These are phyloP conservation scores for Phoenicopterus ruber DNA, from an alignment of 2,113 vertebrate species.

Conservation along the genomic window DNA sequence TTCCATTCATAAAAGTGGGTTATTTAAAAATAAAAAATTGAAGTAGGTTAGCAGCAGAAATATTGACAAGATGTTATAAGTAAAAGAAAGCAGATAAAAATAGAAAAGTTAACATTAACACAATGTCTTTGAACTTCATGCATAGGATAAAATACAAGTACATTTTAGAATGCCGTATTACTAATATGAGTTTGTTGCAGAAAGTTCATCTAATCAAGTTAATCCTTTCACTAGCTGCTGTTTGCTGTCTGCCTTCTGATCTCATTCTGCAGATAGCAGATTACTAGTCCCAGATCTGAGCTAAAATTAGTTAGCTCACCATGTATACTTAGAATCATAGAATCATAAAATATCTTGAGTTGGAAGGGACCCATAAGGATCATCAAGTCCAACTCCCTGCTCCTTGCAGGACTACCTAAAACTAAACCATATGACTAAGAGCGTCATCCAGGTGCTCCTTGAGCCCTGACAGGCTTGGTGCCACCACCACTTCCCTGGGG, in stretches of 20 bases:
- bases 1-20: not conserved
- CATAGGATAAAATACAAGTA: not conserved
- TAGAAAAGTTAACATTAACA: not conserved
- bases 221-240: not conserved
- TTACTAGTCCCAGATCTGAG: not conserved
- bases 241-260: not conserved
- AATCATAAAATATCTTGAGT: not conserved
- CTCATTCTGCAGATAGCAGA: not conserved
- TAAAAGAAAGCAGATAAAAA: not conserved
- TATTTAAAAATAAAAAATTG: not conserved
- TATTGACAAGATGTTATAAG: not conserved
- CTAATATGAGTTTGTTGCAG: not conserved
- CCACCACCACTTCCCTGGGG: rapidly evolving
- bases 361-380: not conserved
- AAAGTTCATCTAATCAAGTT: not conserved
- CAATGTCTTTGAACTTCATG: not conserved
- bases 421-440: not conserved
- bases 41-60: not conserved
- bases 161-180: not conserved
- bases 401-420: not conserved
- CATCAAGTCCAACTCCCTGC: not conserved
- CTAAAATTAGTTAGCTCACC: not conserved
- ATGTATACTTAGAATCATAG: not conserved
- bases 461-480: not conserved
- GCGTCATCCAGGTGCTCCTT: rapidly evolving